These are phyloP conservation scores for Centruroides sculpturatus DNA, from an alignment of 1,140 invertebrate species.

Conservation along the genomic window DNA sequence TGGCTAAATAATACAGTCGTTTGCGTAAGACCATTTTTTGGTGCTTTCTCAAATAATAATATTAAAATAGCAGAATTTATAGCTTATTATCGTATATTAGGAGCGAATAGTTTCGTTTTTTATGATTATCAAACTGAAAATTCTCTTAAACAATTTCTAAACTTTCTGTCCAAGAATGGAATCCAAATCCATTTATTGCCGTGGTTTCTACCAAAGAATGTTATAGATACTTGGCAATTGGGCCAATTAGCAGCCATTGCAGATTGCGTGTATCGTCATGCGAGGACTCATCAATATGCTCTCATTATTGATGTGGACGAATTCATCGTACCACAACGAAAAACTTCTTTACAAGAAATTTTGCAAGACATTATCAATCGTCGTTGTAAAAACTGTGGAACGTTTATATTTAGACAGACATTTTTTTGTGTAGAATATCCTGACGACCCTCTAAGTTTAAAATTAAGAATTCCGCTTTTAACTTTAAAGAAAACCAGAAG, in stretches of 20 bases:
- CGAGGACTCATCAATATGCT: slow-evolving; percentile 62
- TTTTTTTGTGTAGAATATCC: no score
- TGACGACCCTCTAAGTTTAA: no score
- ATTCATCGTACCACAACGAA: slow-evolving; percentile 64
- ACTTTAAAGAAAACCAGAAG: no score
- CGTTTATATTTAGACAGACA: no score
- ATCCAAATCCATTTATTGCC: slow-evolving; percentile 53
- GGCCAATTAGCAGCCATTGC: slow-evolving; percentile 78
- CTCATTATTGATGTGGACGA: slow-evolving; percentile 79
- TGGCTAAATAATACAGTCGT: slow-evolving; percentile 36
- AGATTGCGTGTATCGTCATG: slow-evolving; percentile 77
- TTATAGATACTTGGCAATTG: slow-evolving; percentile 70
- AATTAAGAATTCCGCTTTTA: no score
- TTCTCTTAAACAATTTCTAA: slow-evolving; percentile 45
- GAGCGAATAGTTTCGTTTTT: slow-evolving; percentile 73
- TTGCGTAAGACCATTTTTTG: slow-evolving; percentile 81
- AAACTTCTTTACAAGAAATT: slow-evolving; percentile 40
- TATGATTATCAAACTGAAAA: slow-evolving; percentile 76
- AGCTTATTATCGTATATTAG: slow-evolving; percentile 69
- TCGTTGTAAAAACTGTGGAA: no score
- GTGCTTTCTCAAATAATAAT: slow-evolving; percentile 49
- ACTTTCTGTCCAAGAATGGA: slow-evolving; percentile 46
- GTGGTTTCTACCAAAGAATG: slow-evolving; percentile 59
- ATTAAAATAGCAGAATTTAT: slow-evolving; percentile 76
- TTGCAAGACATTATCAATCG: not conserved